Conservation (phyloP, 2,797 vertebrate genomes). For the Enteromius radiatus region DNA sequence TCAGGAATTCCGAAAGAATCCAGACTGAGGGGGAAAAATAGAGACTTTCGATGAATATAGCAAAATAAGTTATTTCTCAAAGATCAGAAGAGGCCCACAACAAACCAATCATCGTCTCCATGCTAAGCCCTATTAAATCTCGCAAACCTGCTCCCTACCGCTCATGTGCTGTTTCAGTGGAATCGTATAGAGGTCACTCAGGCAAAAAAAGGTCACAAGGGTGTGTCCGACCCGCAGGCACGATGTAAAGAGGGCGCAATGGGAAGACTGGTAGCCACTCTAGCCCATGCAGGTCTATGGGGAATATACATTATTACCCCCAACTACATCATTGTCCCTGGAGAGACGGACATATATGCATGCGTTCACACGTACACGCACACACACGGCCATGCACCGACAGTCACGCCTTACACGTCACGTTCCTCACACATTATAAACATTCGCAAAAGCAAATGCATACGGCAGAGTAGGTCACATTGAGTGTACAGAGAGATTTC, state of each 20-base stretch:
- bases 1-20: conserved; percentile 69
- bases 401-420: conserved; percentile 57
- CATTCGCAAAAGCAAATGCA: conserved; percentile 65
- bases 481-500: conserved; percentile 46
- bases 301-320: conserved; percentile 56
- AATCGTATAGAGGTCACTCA: conserved; percentile 76
- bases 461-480: conserved; percentile 57
- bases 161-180: conserved; percentile 62
- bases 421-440: conserved; percentile 61
- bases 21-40: conserved; percentile 74
- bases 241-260: conserved; percentile 67
- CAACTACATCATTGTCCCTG: conserved; percentile 47
- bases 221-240: conserved; percentile 57
- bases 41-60: conserved; percentile 77
- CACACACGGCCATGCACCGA: conserved; percentile 61
- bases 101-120: conserved; percentile 10
- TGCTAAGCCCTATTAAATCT: conserved; percentile 51
- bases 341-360: conserved; percentile 44
- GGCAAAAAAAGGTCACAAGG: conserved; percentile 56
- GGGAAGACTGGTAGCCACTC: conserved; percentile 78
- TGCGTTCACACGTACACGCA: conserved; percentile 49
- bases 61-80: conserved; percentile 78
- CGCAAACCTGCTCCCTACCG: conserved; percentile 54
- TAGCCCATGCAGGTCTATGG: conserved; percentile 66
- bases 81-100: conserved; percentile 67